These are phyloP conservation scores for Spilosoma lubricipeda DNA, from an alignment of 2,888 invertebrate genomes.

Conservation along the genomic window DNA sequence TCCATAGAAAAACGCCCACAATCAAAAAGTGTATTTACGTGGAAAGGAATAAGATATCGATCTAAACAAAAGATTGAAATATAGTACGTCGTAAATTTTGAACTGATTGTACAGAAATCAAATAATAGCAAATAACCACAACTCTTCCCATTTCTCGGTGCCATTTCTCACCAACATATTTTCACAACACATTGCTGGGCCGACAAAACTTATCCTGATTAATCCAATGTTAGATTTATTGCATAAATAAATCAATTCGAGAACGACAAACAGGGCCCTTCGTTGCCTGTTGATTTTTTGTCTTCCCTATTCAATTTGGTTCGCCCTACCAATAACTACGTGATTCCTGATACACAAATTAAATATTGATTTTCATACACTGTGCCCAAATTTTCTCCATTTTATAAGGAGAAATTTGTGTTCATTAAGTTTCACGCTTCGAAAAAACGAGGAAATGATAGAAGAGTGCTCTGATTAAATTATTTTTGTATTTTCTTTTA, in stretches of 20 bases:
- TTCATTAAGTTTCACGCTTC: conserved; percentile 44
- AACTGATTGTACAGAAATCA: conserved; percentile 24
- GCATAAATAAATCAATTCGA: conserved; percentile 79
- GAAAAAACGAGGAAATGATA: conserved; percentile 36
- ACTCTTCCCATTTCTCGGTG: conserved; percentile 35
- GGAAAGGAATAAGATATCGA: conserved; percentile 7
- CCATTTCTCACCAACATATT: conserved; percentile 53
- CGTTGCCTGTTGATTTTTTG: conserved; percentile 63
- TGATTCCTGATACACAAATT: conserved; percentile 58
- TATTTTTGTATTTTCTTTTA: conserved; percentile 15
- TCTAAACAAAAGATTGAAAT: conserved; percentile 14
- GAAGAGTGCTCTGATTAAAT: conserved; percentile 21
- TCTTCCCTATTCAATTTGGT: conserved; percentile 62
- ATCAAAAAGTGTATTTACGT: not conserved
- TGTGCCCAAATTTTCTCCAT: conserved; percentile 37
- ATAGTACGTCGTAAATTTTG: conserved; percentile 19
- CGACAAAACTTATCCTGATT: conserved; percentile 79
- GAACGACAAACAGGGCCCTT: conserved; percentile 69
- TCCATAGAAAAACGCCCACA: not conserved
- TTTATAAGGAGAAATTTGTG: conserved; percentile 40
- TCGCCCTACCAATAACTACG: conserved; percentile 54
- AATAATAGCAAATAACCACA: conserved; percentile 32
- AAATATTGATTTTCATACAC: conserved; percentile 55
- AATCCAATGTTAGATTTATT: conserved; percentile 81
- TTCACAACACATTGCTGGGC: conserved; percentile 68